A percentile compares a stretch with the other conserved stretches of the same genome.
These are phyloP conservation scores for Lonchura striata DNA, from an alignment of 2,113 vertebrate species.

Conservation along the genomic window DNA sequence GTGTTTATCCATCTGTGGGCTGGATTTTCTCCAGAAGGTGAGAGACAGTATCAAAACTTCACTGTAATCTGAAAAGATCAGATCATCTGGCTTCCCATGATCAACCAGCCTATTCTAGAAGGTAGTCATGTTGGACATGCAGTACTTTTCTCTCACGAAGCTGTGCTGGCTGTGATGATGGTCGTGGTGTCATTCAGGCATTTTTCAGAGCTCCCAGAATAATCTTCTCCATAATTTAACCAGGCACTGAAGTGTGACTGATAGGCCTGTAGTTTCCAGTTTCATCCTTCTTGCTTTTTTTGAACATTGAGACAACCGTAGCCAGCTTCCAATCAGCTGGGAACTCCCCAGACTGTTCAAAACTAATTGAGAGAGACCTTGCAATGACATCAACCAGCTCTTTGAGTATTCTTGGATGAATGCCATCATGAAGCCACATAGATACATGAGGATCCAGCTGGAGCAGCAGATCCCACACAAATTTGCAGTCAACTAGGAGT, in stretches of 20 bases:
- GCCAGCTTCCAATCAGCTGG: background rate
- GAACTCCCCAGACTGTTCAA: background rate
- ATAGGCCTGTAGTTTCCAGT: background rate
- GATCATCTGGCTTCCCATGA: background rate
- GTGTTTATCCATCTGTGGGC: background rate
- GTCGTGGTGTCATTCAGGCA: background rate
- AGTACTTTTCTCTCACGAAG: background rate
- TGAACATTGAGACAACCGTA: background rate
- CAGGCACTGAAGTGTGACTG: background rate
- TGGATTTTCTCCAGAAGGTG: background rate
- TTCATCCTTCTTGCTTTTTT: background rate
- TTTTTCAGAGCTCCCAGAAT: background rate
- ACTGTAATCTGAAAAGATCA: background rate
- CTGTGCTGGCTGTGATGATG: background rate
- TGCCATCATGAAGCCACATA: background rate
- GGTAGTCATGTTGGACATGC: background rate
- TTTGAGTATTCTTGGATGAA: background rate
- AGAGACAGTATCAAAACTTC: background rate
- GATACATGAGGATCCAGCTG: background rate
- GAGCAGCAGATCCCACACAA: background rate
- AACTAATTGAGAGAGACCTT: background rate
- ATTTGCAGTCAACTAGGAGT: fast-evolving
- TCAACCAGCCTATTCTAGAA: background rate
- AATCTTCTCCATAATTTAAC: background rate
- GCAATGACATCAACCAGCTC: background rate